Evolutionary conservation across 2,888 invertebrate species (phyloP), one percentile per base, ranked within the genome.

Genomic region (Patella ulyssiponensis): DNA sequence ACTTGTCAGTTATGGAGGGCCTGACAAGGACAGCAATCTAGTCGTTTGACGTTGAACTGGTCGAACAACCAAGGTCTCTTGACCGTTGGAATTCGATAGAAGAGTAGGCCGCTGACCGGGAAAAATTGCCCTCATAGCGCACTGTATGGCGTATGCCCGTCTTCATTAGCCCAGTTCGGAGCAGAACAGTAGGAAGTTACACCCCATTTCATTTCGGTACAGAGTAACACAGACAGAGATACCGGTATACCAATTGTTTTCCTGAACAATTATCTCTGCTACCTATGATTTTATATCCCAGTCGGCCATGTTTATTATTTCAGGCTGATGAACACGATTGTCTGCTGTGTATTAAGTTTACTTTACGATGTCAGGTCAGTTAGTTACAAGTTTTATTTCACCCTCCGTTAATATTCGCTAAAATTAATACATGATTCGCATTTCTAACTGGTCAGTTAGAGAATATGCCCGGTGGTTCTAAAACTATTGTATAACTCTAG

Each of bases 241-340:
- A 3, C 3, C 3, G 27, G 3, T 27, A 27, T 27, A 27, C 27
- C 27, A 3, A 70, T n/a, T 2, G 3, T 76, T 14, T 17, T n/a
- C n/a, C 11, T 44, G 3, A 44, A 7, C 17, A 15, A 15, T 17
- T 58, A 56, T 15, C 4, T 15, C 15, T 69, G 5, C 44, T 54
- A 12, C 64, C 27, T 27, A 27, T 3, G 27, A 27, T 71, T 23
- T 17, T 72, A 54, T 2, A 69, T 4, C 33, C 33, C 4, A 33
- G 33, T 33, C 33, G n/a, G 20, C 9, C 53, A n/a, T 52, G 53
- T 74, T 81, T 82, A 75, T 73, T 72, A 64, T 87, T 87, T 0
- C 93, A 97, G 78, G 93, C 96, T 56, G 97, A 97, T 90, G 97
- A 97, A 92, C 93, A 97, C 84, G 95, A 97, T 79, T 97, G 97